Evolutionary conservation across 2,797 vertebrate species (phyloP).

Genomic region (Sebastes cheni): DNA sequence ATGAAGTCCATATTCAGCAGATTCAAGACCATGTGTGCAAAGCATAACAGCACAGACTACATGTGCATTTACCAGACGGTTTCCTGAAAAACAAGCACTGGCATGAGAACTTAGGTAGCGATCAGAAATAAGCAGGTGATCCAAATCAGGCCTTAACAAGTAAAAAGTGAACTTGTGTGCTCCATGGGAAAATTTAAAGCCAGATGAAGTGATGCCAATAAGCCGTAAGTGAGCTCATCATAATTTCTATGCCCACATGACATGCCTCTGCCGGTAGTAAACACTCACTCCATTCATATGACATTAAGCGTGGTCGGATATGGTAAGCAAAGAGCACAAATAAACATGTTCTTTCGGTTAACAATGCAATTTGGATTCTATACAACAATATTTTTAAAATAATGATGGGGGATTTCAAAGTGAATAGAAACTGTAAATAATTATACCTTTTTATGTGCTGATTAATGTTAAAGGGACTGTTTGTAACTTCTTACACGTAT

Average conservation of each 20-base stretch:
- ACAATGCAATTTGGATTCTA: neutral
- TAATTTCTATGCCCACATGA: slow-evolving; percentile 29
- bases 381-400: neutral
- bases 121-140: neutral
- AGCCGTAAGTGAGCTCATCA: slow-evolving; percentile 4
- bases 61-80: neutral
- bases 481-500: no score
- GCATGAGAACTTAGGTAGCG: neutral
- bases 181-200: neutral
- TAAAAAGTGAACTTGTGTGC: slow-evolving; percentile 13
- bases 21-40: neutral
- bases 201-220: slow-evolving; percentile 9
- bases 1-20: neutral
- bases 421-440: neutral
- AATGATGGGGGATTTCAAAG: neutral
- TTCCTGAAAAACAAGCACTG: neutral
- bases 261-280: slow-evolving; percentile 13
- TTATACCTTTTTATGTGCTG: neutral
- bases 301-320: slow-evolving; percentile 5
- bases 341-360: neutral
- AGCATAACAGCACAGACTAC: neutral
- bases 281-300: slow-evolving; percentile 31
- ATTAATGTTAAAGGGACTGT: no score
- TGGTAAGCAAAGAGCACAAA: neutral
- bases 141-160: neutral